These are phyloP conservation scores for Pandemis corylana DNA, from an alignment of 2,888 invertebrate species.

Conservation along the genomic window DNA sequence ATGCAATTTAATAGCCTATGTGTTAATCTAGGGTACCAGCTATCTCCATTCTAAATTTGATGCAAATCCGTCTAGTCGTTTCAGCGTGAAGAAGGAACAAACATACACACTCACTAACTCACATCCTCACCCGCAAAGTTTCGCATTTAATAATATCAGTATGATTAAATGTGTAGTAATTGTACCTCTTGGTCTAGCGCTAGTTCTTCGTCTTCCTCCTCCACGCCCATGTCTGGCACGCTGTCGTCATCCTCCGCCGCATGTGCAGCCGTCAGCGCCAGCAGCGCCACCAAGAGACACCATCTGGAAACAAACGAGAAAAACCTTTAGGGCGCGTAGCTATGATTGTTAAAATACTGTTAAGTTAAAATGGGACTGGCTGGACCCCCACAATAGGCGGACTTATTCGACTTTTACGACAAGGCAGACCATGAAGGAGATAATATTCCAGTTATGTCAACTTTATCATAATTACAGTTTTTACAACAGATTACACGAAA, in stretches of 20 bases:
- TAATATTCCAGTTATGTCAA: background rate
- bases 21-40: no score
- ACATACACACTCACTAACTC: no score
- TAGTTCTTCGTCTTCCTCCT: constrained; percentile 65
- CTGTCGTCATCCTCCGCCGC: constrained; percentile 65
- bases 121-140: no score
- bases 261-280: constrained; percentile 52
- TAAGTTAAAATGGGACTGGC: no score
- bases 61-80: no score
- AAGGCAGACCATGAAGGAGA: no score
- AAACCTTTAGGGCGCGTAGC: background rate
- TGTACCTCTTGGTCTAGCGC: constrained; percentile 72
- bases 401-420: no score
- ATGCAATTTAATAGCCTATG: no score
- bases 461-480: background rate
- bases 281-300: constrained; percentile 66
- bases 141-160: background rate
- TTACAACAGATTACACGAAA: background rate
- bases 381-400: no score
- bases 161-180: background rate
- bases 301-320: constrained; percentile 66
- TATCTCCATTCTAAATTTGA: no score
- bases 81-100: no score
- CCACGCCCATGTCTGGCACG: constrained; percentile 71
- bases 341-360: no score